These are phyloP conservation scores for Drosophila acutilabella DNA, from an alignment of 2,888 invertebrate species.

Conservation along the genomic window DNA sequence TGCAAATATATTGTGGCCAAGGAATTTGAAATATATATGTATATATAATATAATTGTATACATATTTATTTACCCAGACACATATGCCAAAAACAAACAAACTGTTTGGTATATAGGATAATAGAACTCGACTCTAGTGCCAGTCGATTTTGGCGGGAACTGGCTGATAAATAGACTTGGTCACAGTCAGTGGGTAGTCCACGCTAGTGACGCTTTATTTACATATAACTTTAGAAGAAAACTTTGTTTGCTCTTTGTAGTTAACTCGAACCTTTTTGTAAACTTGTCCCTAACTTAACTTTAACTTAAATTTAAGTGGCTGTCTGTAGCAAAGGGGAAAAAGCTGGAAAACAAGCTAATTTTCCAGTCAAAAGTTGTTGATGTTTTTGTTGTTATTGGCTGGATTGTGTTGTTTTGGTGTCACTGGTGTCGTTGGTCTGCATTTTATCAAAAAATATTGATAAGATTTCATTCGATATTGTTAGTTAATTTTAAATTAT, in stretches of 20 bases:
- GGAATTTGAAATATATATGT: conserved; percentile 10
- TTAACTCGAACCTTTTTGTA: conserved; percentile 29
- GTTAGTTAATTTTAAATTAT: neutral
- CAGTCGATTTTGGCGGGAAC: conserved; percentile 62
- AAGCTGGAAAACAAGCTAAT: conserved; percentile 21
- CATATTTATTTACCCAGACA: conserved; percentile 1
- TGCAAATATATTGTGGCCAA: conserved; percentile 36
- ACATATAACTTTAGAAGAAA: too few relatives aligned
- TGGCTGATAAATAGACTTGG: conserved; percentile 37
- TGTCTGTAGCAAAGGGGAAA: conserved; percentile 21
- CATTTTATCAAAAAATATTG: conserved; percentile 36
- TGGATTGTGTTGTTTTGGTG: conserved; percentile 33
- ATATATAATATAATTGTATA: too few relatives aligned
- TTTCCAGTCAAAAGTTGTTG: conserved; percentile 30
- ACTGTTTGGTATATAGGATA: conserved; percentile 24
- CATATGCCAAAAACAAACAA: conserved; percentile 5
- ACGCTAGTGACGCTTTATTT: too few relatives aligned
- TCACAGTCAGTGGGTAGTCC: neutral
- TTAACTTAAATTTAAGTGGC: conserved; percentile 46
- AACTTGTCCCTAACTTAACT: conserved; percentile 26
- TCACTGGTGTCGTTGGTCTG: conserved; percentile 49
- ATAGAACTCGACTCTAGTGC: conserved; percentile 7
- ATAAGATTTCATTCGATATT: conserved; percentile 32
- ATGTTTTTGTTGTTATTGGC: conserved; percentile 20
- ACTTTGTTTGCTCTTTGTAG: conserved; percentile 18